Evolutionary conservation across 1,140 invertebrate species (phyloP).

Genomic region (Drosophila equinoxialis): DNA sequence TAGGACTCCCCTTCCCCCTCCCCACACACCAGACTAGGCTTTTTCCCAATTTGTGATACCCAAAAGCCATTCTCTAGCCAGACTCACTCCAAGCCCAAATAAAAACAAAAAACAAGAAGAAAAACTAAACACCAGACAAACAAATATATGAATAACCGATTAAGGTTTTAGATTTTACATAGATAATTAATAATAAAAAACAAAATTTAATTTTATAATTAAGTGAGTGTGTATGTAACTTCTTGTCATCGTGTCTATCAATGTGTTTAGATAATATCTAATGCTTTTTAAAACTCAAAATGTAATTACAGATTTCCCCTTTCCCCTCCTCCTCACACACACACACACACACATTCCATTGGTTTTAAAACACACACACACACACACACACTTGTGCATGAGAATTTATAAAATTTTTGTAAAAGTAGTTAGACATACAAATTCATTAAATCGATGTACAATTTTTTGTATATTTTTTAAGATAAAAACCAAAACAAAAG

Average conservation of each 20-base stretch:
- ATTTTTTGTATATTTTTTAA: slow-evolving; percentile 21
- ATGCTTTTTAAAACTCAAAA: slow-evolving; percentile 59
- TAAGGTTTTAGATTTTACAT: background rate
- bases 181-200: slow-evolving; percentile 26
- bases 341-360: background rate
- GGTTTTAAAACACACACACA: background rate
- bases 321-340: background rate
- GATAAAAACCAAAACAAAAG: slow-evolving; percentile 29
- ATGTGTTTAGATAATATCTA: background rate
- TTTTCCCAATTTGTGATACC: slow-evolving; percentile 3
- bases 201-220: background rate
- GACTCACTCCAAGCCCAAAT: background rate
- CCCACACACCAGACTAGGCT: slow-evolving; percentile 21
- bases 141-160: background rate
- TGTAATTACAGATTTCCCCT: background rate
- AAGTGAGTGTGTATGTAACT: background rate
- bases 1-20: background rate
- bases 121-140: background rate
- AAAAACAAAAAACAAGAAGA: no score
- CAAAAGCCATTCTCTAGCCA: slow-evolving; percentile 2
- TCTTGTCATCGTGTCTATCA: background rate
- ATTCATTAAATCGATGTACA: slow-evolving; percentile 11
- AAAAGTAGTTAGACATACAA: slow-evolving; percentile 19
- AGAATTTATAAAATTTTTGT: slow-evolving; percentile 9
- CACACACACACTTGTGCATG: slow-evolving; percentile 4